These are phyloP conservation scores for Tiphia femorata DNA, from an alignment of 2,888 invertebrate genomes.

Conservation along the genomic window DNA sequence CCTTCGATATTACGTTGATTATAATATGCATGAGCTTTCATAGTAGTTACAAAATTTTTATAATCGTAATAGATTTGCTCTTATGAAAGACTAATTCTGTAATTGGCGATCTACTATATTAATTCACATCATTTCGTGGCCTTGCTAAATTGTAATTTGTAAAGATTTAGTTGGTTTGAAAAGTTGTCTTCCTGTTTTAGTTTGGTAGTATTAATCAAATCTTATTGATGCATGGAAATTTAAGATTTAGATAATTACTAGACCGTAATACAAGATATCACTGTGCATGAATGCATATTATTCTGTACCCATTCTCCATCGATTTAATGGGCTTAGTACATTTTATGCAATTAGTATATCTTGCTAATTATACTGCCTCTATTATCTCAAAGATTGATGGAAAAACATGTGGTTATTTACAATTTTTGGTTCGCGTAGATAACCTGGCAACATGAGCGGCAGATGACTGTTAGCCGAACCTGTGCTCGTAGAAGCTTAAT, in stretches of 20 bases:
- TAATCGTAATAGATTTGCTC: too few species aligned
- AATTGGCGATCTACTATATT: too few species aligned
- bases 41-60: too few species aligned
- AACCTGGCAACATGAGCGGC: conserved; percentile 60
- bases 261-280: too few species aligned
- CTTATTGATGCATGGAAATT: too few species aligned
- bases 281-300: neutral
- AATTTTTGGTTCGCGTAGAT: conserved; percentile 47
- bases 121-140: neutral
- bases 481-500: conserved; percentile 63
- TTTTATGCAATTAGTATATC: neutral
- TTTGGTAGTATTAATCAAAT: too few species aligned
- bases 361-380: neutral
- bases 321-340: neutral
- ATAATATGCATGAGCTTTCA: too few species aligned
- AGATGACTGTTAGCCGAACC: conserved; percentile 68
- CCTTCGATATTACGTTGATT: too few species aligned
- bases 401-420: neutral
- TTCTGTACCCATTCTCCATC: neutral
- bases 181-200: too few species aligned
- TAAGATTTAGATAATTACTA: too few species aligned
- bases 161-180: neutral
- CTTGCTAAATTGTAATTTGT: neutral
- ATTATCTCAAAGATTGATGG: neutral
- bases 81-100: too few species aligned